Evolutionary conservation across 2,888 invertebrate species (phyloP), one percentile per base, ranked within the genome.

Genomic region (Diarsia dahlii): DNA sequence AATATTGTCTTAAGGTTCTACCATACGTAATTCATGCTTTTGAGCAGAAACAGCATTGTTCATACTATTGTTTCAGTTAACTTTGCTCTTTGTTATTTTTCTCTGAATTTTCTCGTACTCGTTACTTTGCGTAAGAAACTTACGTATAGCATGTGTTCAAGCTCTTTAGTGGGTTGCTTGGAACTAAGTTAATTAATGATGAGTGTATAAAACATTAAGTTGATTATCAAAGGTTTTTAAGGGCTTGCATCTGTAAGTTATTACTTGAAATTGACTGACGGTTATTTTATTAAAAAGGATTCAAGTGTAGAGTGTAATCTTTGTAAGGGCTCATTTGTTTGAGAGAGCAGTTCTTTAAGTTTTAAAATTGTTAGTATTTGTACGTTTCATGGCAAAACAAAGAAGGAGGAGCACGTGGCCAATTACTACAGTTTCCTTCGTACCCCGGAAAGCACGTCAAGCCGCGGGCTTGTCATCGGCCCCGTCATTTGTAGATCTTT

Each of bases 61-160:
- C 46, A 64, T 54, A 46, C n/a, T 62, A 58, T 81, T 76, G 81
- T 76, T 62, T 52, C 18, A 76, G 56, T 58, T 34, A 34, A 67
- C 52, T 81, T 76, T 45, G 23, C 6, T 68, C n/a, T 54, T 71
- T 68, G 48, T 71, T 68, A 77, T 65, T 80, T 64, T 81, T 64
- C n/a, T 18, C 15, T 10, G 56, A 45, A 58, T 39, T 64, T 56
- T 63, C 45, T 58, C 39, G 54, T 50, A 56, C 50, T 18, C 48
- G 39, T 75, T 75, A 48, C 52, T 74, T 80, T 65, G 20, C 60
- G 5, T 63, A n/a, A 23, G 52, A 63, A 58, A 78, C 23, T 50
- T 78, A 23, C 10, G 13, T 48, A 54, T 28, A 50, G 62, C 54
- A 10, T 67, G 52, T 58, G 46, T 69, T 65, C 48, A 46, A 28